Percentiles rank a stretch among this genome's conserved stretches.
phyloP scores from a whole-genome alignment of 2,797 vertebrate genomes.

The Uromys caudimaculatus region DNA sequence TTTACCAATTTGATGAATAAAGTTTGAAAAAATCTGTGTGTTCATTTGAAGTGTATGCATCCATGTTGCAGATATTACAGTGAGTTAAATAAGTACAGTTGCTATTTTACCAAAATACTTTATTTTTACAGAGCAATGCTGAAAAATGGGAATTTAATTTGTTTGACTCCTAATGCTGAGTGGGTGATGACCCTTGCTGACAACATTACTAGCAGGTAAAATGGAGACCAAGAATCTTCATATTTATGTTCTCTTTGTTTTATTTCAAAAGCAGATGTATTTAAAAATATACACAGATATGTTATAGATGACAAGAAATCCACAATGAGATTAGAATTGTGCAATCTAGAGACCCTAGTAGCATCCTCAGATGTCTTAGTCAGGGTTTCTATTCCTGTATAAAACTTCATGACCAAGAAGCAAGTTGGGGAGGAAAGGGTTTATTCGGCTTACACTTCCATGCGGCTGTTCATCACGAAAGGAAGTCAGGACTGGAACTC shows the following conservation, averaged over 20 bases:
- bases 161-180: slow-evolving; percentile 70
- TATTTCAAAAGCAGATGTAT: slow-evolving; percentile 5
- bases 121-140: slow-evolving; percentile 69
- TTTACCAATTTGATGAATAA: slow-evolving; percentile 7
- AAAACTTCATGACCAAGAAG: too few relatives aligned
- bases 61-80: background rate
- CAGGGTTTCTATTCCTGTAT: too few relatives aligned
- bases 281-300: background rate
- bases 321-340: background rate
- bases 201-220: slow-evolving; percentile 64
- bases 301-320: background rate
- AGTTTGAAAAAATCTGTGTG: background rate
- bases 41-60: slow-evolving; percentile 14
- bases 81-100: background rate
- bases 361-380: background rate
- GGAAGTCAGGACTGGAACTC: too few relatives aligned
- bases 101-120: slow-evolving; percentile 38
- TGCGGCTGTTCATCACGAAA: too few relatives aligned
- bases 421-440: too few relatives aligned
- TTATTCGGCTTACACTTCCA: too few relatives aligned
- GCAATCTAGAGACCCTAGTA: background rate
- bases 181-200: slow-evolving; percentile 69
- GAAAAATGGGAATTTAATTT: slow-evolving; percentile 57
- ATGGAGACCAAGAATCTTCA: background rate
- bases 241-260: background rate